A percentile compares a stretch with the other conserved stretches of the same genome.
These are phyloP conservation scores for Drosophila atripex DNA, from an alignment of 2,888 invertebrate species.

Conservation along the genomic window DNA sequence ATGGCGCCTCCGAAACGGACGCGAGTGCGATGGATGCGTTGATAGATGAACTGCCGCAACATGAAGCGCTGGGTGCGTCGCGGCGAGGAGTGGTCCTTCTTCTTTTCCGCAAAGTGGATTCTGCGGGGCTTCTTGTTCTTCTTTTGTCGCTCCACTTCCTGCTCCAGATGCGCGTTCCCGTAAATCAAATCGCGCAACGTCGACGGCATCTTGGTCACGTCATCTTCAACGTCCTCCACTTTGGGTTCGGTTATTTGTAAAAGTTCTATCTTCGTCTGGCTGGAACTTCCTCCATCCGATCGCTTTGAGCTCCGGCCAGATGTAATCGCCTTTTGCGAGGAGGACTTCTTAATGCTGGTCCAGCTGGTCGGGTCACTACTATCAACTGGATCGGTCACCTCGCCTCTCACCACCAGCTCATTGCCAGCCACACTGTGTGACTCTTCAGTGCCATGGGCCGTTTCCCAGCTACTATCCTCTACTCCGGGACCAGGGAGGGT, in stretches of 20 bases:
- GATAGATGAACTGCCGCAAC: constrained; percentile 44
- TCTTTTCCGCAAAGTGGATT: not conserved
- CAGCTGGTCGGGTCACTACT: not conserved
- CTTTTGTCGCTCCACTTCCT: not conserved
- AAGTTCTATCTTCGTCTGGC: not conserved
- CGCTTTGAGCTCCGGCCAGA: not conserved
- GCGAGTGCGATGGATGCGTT: constrained; percentile 51
- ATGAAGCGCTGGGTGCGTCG: constrained; percentile 29
- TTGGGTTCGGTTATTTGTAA: constrained; percentile 3
- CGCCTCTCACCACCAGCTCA: not conserved
- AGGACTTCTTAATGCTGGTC: constrained; percentile 1
- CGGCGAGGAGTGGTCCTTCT: not conserved
- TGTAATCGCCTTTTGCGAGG: not conserved
- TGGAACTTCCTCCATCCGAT: constrained; percentile 9
- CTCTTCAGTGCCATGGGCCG: constrained; percentile 2
- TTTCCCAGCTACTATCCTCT: constrained; percentile 1
- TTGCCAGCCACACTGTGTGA: not conserved
- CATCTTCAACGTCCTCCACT: constrained; percentile 29
- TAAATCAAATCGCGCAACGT: constrained; percentile 42
- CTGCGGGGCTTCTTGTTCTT: not conserved
- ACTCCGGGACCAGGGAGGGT: not conserved
- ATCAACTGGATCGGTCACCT: not conserved
- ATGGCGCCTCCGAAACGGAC: constrained; percentile 56
- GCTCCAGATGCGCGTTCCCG: constrained; percentile 1
- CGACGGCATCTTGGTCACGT: constrained; percentile 67